A percentile compares a stretch with the other conserved stretches of the same genome.
phyloP scores from a whole-genome alignment of 2,888 invertebrate genomes.

The Gisinianus flammeolus region DNA sequence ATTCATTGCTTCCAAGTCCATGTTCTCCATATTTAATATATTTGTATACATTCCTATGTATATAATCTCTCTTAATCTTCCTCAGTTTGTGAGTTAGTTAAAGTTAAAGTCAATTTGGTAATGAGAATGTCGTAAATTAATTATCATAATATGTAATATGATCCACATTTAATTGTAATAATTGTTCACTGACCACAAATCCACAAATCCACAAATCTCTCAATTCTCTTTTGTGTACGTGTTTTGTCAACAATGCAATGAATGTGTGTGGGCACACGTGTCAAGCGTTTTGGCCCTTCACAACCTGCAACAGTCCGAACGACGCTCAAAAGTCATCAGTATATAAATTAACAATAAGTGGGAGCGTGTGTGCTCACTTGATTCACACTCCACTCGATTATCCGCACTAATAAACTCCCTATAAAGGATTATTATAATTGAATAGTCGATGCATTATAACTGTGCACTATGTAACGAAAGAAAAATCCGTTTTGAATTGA shows the following conservation, averaged over 20 bases:
- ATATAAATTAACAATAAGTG: background rate
- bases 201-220: background rate
- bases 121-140: background rate
- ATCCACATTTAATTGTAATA: no score
- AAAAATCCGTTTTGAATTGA: background rate
- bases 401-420: background rate
- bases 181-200: background rate
- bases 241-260: background rate
- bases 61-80: background rate
- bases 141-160: background rate
- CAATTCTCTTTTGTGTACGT: background rate
- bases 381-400: background rate
- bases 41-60: conserved; percentile 33
- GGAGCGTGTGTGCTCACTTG: background rate
- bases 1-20: conserved; percentile 73
- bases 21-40: conserved; percentile 66
- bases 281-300: background rate
- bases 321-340: background rate
- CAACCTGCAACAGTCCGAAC: background rate
- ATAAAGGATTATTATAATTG: no score
- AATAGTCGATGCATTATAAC: no score
- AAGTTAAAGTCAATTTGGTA: background rate
- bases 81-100: background rate
- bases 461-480: background rate
- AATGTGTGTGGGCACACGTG: background rate